These are phyloP conservation scores for Theonella swinhoei DNA, from an alignment of 37 sponge, comb jelly and placozoan genomes.

Conservation along the genomic window DNA sequence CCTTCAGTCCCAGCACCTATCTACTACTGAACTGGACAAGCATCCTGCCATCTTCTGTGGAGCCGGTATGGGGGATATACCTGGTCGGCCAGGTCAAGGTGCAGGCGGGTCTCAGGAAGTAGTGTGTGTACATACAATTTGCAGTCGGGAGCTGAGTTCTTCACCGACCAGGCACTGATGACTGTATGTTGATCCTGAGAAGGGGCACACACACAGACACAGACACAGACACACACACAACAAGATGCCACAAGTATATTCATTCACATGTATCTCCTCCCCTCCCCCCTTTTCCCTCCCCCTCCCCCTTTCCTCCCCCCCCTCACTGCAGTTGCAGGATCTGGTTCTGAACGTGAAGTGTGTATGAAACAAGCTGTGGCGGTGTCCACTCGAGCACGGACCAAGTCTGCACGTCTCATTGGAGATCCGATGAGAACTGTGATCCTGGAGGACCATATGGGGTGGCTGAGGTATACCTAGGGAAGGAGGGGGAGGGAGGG, in stretches of 20 bases:
- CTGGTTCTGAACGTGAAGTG: conserved; percentile 21
- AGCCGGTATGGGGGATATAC: no score
- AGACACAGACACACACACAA: no score
- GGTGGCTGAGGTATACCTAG: conserved; percentile 55
- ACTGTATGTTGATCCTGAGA: conserved; percentile 76
- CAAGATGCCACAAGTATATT: no score
- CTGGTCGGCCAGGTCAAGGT: conserved; percentile 51
- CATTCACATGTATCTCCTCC: no score
- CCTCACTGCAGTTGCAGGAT: conserved; percentile 63
- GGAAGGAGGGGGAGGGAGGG: no score
- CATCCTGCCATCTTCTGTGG: no score
- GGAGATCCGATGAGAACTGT: conserved; percentile 66
- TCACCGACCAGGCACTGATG: conserved; percentile 73
- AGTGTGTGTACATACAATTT: conserved; percentile 76
- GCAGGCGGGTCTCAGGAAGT: conserved; percentile 59
- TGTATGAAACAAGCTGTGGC: conserved; percentile 73
- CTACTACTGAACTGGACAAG: no score
- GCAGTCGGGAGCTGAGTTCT: conserved; percentile 55
- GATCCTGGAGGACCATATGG: conserved; percentile 67
- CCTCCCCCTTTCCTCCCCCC: neutral
- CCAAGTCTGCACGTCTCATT: conserved; percentile 54
- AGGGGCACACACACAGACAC: no score
- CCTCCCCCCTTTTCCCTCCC: neutral
- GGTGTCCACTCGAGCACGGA: conserved; percentile 44
- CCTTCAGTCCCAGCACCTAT: no score